Base-by-base conservation (phyloP, 2,888 invertebrate species). In the Scaptomyza caliginosa region DNA sequence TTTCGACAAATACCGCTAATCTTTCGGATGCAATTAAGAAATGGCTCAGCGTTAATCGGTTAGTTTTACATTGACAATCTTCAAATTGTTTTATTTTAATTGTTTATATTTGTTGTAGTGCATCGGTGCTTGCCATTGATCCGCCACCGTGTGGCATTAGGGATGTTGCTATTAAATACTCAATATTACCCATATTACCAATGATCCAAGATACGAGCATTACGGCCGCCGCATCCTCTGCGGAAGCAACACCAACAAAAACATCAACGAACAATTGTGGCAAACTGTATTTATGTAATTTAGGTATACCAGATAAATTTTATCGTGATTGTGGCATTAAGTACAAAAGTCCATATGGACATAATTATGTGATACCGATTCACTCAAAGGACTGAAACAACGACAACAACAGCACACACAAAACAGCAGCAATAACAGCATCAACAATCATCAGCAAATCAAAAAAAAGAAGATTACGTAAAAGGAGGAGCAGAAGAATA, bases 331-430 rank as follows among this genome's bases (percentile, higher is more conserved):
- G 95, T 77, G 95, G 95, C 56, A 94, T 97, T 86, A 93, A 93
- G 71, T 98, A 97, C 92, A 94, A 94, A 86, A 95, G 97, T 74
- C 97, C 97, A 6, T 98, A 97, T 87, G 95, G 95, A 54, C 94
- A 95, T 56, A 96, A 96, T 92, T 95, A 95, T 92, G 94, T 95
- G 77, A 95, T 96, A 91, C 95, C 96, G 43, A 92, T 96, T 79
- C 94, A 95, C 89, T 90, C 88, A 88, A 91, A 91, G 89, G 91
- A 91, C 89, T 91, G 90, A 91, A 90, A 88, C 78, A 87, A 81
- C 77, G 80, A 86, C 51, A 84, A 79, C 64, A 57, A 75, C 66
- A 73, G 69, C 52, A 75, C 45, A 56, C 52, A 57, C 39, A 71
- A 34, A 65, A 39, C 60, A 63, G 19, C 46, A 70, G 58, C 26